Percentiles rank a stretch among this genome's conserved stretches.
These are phyloP conservation scores for Argyrosomus japonicus DNA, from an alignment of 2,113 vertebrate species.

Conservation along the genomic window DNA sequence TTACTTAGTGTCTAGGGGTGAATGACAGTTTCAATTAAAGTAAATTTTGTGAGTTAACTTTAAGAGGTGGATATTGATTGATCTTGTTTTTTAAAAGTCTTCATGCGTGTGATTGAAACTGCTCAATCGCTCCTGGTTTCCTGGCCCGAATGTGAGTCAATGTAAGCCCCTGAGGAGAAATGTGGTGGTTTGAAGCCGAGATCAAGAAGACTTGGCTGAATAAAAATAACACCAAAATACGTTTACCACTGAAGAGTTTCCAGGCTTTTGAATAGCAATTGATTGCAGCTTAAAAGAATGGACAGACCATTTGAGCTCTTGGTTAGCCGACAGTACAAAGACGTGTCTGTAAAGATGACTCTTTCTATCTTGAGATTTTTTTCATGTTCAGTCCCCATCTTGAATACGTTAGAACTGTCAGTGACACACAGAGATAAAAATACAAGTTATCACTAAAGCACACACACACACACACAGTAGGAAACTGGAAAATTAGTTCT, in stretches of 20 bases:
- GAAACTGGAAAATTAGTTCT: neutral
- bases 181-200: slow-evolving; percentile 63
- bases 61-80: slow-evolving; percentile 72
- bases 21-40: slow-evolving; percentile 68
- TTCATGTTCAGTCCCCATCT: slow-evolving; percentile 27
- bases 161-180: slow-evolving; percentile 64
- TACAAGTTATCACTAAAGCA: neutral
- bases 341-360: slow-evolving; percentile 42
- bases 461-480: neutral
- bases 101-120: slow-evolving; percentile 73
- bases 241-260: slow-evolving; percentile 65
- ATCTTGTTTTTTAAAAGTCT: slow-evolving; percentile 65
- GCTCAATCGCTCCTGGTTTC: slow-evolving; percentile 67
- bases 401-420: slow-evolving; percentile 22
- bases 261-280: slow-evolving; percentile 62
- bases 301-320: slow-evolving; percentile 52
- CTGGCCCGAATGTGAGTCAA: slow-evolving; percentile 62
- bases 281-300: slow-evolving; percentile 68
- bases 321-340: slow-evolving; percentile 55
- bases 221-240: slow-evolving; percentile 70
- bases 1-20: slow-evolving; percentile 55
- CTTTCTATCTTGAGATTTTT: slow-evolving; percentile 28
- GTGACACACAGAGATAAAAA: slow-evolving; percentile 13
- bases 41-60: slow-evolving; percentile 69
- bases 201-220: slow-evolving; percentile 63